Evolutionary conservation across 2,888 invertebrate genomes (phyloP), one percentile per base, ranked within the genome.

Genomic region (Octodonta nipae): DNA sequence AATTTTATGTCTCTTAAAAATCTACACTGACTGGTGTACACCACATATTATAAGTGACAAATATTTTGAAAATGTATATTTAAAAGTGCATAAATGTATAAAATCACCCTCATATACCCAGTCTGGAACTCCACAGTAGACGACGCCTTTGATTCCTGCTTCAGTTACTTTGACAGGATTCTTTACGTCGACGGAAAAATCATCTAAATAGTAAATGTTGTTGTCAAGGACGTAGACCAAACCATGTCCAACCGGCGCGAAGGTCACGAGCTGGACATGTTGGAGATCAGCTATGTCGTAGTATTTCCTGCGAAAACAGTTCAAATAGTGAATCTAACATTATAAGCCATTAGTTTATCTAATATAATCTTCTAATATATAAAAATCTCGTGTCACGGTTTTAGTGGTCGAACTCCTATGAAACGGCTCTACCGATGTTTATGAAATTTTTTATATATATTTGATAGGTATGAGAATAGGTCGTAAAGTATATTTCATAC

Each of bases 91-190:
- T 5, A 3, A 6, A 16, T 24, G 13, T 10, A 15, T 14, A 17
- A 17, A 27, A 10, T 37, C 56, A 82, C 84, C 84, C 73, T 91
- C 91, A 55, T 92, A 92, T 20, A 91, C 78, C 92, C 92, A 92
- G 58, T 92, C 91, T 5, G 88, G 74, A 12, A 84, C 69, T 3
- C 89, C 89, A 55, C 84, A 82, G 57, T 79, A 88, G 17, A 51
- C 37, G 31, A 87, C 64, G n/a, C 47, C 49, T n/a, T 36, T 29
- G 10, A 36, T 30, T 10, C 51, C 51, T 44, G 68, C 73, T 0
- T 54, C 60, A 1, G 87, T 85, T 11, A 50, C 45, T 34, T 35
- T 56, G 52, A 7, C 46, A 44, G 33, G 55, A 47, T 28, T 59
- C 50, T 37, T 61, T 13, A 36, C 34, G 20, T 45, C 40, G 12